Conservation (phyloP, 2,888 invertebrate genomes). For the Drosophila trichaetosa region DNA sequence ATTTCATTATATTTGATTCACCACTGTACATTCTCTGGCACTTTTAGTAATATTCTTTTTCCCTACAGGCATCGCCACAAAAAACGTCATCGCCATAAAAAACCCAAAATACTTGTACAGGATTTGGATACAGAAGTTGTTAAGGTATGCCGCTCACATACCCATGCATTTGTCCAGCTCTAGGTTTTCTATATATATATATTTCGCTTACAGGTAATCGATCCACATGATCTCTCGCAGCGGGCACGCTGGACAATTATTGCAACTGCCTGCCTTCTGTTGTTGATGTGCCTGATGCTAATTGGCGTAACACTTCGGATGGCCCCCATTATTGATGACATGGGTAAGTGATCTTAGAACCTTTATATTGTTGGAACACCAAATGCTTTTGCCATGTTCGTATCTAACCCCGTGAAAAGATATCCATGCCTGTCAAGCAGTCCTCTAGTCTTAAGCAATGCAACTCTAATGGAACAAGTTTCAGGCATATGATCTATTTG, state of each 20-base stretch:
- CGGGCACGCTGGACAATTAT: conserved; percentile 96
- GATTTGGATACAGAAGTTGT: conserved; percentile 85
- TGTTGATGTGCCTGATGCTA: conserved; percentile 94
- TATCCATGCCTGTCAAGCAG: conserved; percentile 58
- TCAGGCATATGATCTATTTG: conserved; percentile 22
- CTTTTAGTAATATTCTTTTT: neutral
- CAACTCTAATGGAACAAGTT: conserved; percentile 73
- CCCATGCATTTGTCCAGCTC: neutral
- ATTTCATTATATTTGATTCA: neutral
- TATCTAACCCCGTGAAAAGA: conserved; percentile 8
- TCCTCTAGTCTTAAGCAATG: conserved; percentile 51
- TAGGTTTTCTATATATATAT: neutral
- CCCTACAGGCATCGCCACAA: conserved; percentile 83
- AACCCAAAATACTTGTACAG: conserved; percentile 85
- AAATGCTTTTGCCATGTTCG: conserved; percentile 46
- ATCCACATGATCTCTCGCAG: conserved; percentile 93
- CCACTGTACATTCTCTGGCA: neutral
- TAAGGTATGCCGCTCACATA: conserved; percentile 73
- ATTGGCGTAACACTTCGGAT: conserved; percentile 96
- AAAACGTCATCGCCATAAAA: conserved; percentile 85
- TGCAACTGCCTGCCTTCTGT: conserved; percentile 94
- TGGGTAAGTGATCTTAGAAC: conserved; percentile 89
- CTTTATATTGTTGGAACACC: conserved; percentile 10
- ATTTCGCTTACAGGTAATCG: conserved; percentile 86
- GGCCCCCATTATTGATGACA: conserved; percentile 97